phyloP scores from a whole-genome alignment of 2,113 vertebrate genomes.

The Stegostoma tigrinum region DNA sequence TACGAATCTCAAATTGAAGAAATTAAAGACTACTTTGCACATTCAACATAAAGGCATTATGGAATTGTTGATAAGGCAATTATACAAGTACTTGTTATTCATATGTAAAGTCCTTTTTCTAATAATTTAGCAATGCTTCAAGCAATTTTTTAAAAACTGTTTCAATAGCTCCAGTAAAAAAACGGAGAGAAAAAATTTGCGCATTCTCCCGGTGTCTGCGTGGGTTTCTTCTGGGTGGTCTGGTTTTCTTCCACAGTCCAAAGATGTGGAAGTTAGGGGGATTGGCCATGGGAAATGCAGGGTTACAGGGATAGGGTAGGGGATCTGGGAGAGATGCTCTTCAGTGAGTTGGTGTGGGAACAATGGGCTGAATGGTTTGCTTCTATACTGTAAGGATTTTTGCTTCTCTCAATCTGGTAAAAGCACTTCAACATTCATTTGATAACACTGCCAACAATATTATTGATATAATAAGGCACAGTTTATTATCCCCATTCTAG shows the following conservation, averaged over 20 bases:
- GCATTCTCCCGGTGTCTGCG: too few species aligned
- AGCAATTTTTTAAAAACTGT: background rate
- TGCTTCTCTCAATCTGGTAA: background rate
- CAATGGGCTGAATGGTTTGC: too few species aligned
- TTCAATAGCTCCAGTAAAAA: background rate
- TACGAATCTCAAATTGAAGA: background rate
- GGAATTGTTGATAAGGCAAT: background rate
- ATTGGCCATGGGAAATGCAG: too few species aligned
- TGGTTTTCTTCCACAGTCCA: too few species aligned
- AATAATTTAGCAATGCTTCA: background rate
- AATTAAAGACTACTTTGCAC: background rate
- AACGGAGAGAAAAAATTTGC: background rate
- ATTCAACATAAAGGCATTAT: background rate
- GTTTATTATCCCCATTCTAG: background rate
- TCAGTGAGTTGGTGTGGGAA: too few species aligned
- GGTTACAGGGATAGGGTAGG: too few species aligned
- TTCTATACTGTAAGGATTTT: too few species aligned
- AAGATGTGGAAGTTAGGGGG: too few species aligned
- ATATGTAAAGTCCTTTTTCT: background rate
- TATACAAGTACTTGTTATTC: background rate
- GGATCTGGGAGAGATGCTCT: too few species aligned
- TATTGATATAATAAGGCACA: background rate
- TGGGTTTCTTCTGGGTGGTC: too few species aligned
- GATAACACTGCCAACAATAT: background rate
- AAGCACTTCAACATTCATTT: background rate